These are phyloP conservation scores for Mimas tiliae DNA, from an alignment of 2,888 invertebrate species.

Conservation along the genomic window DNA sequence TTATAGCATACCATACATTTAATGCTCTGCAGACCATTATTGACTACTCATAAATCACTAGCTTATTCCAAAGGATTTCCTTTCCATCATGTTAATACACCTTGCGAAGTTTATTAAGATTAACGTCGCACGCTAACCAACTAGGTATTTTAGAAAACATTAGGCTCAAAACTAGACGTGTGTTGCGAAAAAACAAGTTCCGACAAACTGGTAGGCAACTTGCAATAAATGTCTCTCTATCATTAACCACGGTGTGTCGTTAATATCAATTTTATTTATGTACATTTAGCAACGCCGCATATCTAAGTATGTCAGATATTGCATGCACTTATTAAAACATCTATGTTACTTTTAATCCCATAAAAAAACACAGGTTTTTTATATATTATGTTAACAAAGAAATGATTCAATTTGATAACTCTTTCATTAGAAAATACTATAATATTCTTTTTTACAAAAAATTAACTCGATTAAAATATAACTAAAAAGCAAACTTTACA, in stretches of 20 bases:
- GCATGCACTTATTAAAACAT: background rate
- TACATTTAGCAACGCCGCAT: conserved; percentile 13
- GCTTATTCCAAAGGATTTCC: background rate
- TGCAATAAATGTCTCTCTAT: conserved; percentile 13
- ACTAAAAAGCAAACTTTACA: too few relatives aligned
- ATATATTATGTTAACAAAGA: too few relatives aligned
- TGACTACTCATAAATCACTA: background rate
- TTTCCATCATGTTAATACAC: conserved; percentile 12
- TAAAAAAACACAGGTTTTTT: too few relatives aligned
- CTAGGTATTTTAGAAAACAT: conserved; percentile 5
- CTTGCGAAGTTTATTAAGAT: conserved; percentile 15
- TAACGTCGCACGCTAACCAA: background rate
- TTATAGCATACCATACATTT: too few relatives aligned
- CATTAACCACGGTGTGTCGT: conserved; percentile 10
- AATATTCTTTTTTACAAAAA: too few relatives aligned
- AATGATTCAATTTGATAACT: too few relatives aligned
- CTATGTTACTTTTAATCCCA: too few relatives aligned
- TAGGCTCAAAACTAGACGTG: conserved; percentile 18
- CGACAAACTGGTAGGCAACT: conserved; percentile 12
- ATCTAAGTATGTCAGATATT: conserved; percentile 28
- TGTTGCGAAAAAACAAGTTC: conserved; percentile 23
- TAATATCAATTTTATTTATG: conserved; percentile 28
- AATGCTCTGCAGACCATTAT: background rate
- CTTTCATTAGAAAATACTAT: too few relatives aligned
- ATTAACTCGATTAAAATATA: too few relatives aligned